These are phyloP conservation scores for Heliconius sara DNA, from an alignment of 2,888 invertebrate species.

Conservation along the genomic window DNA sequence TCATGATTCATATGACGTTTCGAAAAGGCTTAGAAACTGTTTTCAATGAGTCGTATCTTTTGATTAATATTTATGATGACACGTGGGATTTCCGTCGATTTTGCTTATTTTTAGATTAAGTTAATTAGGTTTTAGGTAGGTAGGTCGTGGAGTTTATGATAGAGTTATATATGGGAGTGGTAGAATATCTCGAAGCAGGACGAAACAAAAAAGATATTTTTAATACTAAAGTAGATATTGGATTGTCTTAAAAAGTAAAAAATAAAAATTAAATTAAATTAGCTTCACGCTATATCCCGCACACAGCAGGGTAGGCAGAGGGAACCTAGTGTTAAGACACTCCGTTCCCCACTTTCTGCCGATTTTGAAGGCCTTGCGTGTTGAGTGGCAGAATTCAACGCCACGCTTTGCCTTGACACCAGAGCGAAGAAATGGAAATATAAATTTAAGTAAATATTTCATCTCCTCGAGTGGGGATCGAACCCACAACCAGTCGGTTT, in stretches of 20 bases:
- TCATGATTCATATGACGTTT: slow-evolving; percentile 47
- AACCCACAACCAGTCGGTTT: too few species aligned
- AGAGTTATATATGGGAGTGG: background rate
- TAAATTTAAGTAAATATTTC: too few species aligned
- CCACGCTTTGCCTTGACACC: too few species aligned
- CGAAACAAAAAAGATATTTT: background rate
- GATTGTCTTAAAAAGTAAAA: background rate
- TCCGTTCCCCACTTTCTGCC: too few species aligned
- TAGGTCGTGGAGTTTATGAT: background rate
- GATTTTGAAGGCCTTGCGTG: too few species aligned
- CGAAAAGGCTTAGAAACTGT: slow-evolving; percentile 41
- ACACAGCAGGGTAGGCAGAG: too few species aligned
- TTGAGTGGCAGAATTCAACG: too few species aligned
- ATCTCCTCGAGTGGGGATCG: too few species aligned
- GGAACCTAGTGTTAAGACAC: too few species aligned
- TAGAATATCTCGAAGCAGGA: background rate
- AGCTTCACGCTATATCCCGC: too few species aligned
- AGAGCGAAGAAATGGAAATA: too few species aligned
- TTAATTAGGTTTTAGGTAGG: background rate
- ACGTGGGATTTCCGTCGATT: slow-evolving; percentile 28
- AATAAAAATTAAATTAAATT: too few species aligned
- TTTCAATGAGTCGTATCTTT: slow-evolving; percentile 39
- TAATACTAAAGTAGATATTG: background rate
- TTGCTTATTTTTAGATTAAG: background rate
- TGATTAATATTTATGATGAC: slow-evolving; percentile 33